phyloP scores from a whole-genome alignment of 2,113 vertebrate genomes.

The Chaenogobius annularis region DNA sequence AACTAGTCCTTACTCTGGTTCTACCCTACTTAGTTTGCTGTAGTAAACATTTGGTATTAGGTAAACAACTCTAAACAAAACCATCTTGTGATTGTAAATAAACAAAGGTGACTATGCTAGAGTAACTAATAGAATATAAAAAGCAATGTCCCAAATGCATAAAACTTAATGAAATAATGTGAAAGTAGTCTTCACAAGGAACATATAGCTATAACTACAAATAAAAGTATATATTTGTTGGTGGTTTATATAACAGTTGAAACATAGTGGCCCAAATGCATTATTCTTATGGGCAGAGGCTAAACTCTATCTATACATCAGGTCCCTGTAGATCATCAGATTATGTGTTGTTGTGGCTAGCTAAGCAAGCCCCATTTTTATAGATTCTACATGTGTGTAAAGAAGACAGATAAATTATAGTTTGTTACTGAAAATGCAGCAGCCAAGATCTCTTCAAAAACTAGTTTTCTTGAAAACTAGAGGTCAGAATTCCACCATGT shows the following conservation, averaged over 20 bases:
- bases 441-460: constrained; percentile 54
- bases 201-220: too few relatives aligned
- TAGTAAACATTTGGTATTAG: too few relatives aligned
- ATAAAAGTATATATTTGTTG: background rate
- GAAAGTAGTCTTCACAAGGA: too few relatives aligned
- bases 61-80: too few relatives aligned
- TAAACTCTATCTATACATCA: constrained; percentile 56
- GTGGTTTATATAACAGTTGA: background rate
- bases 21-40: too few relatives aligned
- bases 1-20: too few relatives aligned
- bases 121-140: too few relatives aligned
- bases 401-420: constrained; percentile 65
- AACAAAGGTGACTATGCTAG: too few relatives aligned
- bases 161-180: too few relatives aligned
- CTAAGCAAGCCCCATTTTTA: constrained; percentile 47
- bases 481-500: constrained; percentile 32
- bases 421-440: constrained; percentile 62
- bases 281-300: background rate
- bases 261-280: background rate
- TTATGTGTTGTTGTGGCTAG: constrained; percentile 52
- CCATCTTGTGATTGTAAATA: too few relatives aligned
- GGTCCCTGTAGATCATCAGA: constrained; percentile 36
- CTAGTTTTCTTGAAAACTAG: constrained; percentile 21
- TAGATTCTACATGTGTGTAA: constrained; percentile 57
- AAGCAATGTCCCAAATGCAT: too few relatives aligned